phyloP scores from a whole-genome alignment of 1,140 invertebrate genomes.

The Cardiocondyla obscurior region DNA sequence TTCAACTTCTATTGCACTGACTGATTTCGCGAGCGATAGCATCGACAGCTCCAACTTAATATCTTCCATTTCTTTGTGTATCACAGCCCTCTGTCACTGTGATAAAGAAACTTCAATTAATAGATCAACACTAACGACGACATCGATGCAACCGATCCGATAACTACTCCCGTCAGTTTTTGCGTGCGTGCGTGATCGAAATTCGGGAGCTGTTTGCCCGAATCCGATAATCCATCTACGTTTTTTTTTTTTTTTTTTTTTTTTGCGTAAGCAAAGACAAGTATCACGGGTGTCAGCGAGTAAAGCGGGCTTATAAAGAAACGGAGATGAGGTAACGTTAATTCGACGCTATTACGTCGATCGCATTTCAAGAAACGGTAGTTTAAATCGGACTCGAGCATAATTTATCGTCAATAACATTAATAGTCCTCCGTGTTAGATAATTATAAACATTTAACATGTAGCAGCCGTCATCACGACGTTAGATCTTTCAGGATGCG shows the following conservation, averaged over 20 bases:
- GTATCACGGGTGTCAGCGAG: constrained; percentile 5
- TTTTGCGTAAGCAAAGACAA: constrained; percentile 40
- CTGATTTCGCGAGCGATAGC: constrained; percentile 5
- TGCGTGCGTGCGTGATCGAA: neutral
- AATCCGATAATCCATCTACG: neutral
- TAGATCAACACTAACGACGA: neutral
- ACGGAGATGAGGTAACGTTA: constrained; percentile 25
- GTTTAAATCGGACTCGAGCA: constrained; percentile 17
- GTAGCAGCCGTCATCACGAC: neutral
- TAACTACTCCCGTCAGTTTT: constrained; percentile 22
- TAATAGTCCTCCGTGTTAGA: constrained; percentile 41
- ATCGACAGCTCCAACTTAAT: neutral
- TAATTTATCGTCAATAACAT: constrained; percentile 30
- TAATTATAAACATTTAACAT: constrained; percentile 42
- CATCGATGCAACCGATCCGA: constrained; percentile 2
- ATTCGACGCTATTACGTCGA: neutral
- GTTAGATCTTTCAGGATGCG: neutral
- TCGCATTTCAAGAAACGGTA: neutral
- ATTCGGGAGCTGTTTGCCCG: neutral
- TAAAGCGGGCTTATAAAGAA: constrained; percentile 24
- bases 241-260: neutral
- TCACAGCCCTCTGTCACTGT: neutral
- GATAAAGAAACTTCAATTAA: neutral
- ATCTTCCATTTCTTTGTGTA: neutral
- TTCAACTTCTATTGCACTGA: constrained; percentile 53